Evolutionary conservation across 2,113 vertebrate species (phyloP).

Genomic region (Dipodomys spectabilis): DNA sequence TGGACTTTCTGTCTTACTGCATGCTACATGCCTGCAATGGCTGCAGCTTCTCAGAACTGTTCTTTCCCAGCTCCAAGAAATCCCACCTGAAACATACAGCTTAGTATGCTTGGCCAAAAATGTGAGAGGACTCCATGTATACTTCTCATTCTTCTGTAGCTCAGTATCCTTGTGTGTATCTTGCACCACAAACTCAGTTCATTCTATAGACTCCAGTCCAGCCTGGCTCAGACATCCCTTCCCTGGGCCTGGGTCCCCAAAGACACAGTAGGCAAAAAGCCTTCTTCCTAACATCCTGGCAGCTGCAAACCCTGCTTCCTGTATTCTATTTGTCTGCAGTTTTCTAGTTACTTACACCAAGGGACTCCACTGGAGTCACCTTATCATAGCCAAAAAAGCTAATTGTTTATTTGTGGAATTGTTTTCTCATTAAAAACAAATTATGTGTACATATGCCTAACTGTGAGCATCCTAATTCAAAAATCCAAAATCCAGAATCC

Average conservation of each 20-base stretch:
- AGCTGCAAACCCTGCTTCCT: not conserved
- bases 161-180: too few relatives aligned
- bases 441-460: not conserved
- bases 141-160: not conserved
- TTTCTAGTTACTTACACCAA: not conserved
- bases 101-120: not conserved
- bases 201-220: not conserved
- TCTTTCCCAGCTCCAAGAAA: not conserved
- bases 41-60: not conserved
- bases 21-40: too few relatives aligned
- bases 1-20: not conserved
- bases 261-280: not conserved
- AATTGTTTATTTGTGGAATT: not conserved
- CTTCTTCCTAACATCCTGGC: too few relatives aligned
- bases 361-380: not conserved
- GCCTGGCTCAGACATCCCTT: rapidly evolving
- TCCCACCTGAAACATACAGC: too few relatives aligned
- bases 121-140: rapidly evolving
- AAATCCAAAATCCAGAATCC: not conserved
- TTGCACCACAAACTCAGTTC: too few relatives aligned
- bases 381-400: not conserved
- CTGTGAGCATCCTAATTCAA: not conserved
- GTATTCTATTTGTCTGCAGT: not conserved
- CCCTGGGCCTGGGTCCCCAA: not conserved
- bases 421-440: not conserved